These are phyloP conservation scores for Himalopsyche japonica DNA, from an alignment of 2,888 invertebrate genomes.

Conservation along the genomic window DNA sequence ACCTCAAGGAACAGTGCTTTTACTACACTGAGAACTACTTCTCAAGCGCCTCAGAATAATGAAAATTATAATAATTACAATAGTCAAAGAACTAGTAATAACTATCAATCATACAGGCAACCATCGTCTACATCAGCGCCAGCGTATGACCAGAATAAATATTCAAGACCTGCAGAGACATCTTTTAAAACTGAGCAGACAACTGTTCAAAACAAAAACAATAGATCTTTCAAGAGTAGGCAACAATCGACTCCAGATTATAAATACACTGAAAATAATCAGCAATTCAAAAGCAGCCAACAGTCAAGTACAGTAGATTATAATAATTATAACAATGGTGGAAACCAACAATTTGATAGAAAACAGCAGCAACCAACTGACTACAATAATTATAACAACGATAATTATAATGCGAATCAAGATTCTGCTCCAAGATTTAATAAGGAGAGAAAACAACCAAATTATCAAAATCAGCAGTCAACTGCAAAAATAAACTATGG, in stretches of 20 bases:
- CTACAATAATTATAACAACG: slow-evolving; percentile 28
- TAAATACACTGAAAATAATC: slow-evolving; percentile 30
- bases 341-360: background rate
- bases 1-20: slow-evolving; percentile 42
- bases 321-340: slow-evolving; percentile 28
- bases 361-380: slow-evolving; percentile 2
- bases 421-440: slow-evolving; percentile 44
- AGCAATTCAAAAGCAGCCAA: slow-evolving; percentile 20
- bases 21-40: slow-evolving; percentile 35
- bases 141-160: background rate
- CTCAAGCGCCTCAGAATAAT: slow-evolving; percentile 48
- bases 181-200: slow-evolving; percentile 41
- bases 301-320: background rate
- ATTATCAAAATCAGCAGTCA: slow-evolving; percentile 45
- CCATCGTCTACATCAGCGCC: slow-evolving; percentile 40
- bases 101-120: slow-evolving; percentile 42
- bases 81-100: slow-evolving; percentile 47
- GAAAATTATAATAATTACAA: slow-evolving; percentile 42
- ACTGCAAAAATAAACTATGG: slow-evolving; percentile 43
- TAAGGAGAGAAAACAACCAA: slow-evolving; percentile 43
- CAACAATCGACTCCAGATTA: slow-evolving; percentile 41
- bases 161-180: background rate
- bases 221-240: slow-evolving; percentile 36
- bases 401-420: slow-evolving; percentile 41
- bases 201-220: slow-evolving; percentile 39